Evolutionary conservation across 2,113 vertebrate species (phyloP).

Genomic region (Gorilla gorilla): DNA sequence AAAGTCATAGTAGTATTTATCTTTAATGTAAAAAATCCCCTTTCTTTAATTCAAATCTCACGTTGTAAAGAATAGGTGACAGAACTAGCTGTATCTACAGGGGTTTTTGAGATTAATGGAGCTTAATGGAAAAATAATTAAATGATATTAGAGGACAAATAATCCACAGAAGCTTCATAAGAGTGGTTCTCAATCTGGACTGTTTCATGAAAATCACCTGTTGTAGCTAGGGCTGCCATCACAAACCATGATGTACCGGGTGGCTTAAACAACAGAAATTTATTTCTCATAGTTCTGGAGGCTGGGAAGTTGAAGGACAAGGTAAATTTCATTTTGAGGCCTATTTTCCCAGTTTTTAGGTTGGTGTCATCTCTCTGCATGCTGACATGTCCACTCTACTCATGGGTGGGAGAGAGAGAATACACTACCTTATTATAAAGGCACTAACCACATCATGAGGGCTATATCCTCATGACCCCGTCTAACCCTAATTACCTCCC

Average conservation of each 20-base stretch:
- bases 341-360: not conserved
- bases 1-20: not conserved
- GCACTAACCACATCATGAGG: not conserved
- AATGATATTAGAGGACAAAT: not conserved
- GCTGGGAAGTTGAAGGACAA: not conserved
- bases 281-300: not conserved
- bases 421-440: not conserved
- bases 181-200: not conserved
- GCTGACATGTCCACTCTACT: not conserved
- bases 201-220: not conserved
- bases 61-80: not conserved
- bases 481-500: not conserved
- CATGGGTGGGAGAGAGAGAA: no score
- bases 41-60: slow-evolving; percentile 34
- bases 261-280: not conserved
- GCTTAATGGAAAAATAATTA: not conserved
- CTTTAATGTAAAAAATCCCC: not conserved
- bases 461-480: not conserved
- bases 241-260: not conserved
- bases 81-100: not conserved
- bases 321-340: not conserved
- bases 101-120: not conserved
- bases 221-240: not conserved
- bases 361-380: not conserved
- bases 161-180: not conserved